Evolutionary conservation across 2,888 invertebrate genomes (phyloP), one percentile per base, ranked within the genome.

Genomic region (Nomada goodeniana): DNA sequence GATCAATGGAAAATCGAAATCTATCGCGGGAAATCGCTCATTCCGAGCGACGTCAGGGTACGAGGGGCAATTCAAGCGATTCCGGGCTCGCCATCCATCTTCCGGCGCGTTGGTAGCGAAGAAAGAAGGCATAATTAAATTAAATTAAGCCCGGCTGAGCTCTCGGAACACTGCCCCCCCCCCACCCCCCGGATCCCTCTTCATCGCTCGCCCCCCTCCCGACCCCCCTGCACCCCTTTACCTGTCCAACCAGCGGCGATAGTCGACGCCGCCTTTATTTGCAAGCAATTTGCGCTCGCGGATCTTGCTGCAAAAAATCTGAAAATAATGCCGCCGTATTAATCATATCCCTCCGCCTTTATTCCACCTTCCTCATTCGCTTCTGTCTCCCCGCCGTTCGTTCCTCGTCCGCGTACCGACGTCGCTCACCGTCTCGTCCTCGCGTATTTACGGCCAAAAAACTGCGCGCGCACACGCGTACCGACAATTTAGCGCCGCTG

Each of bases 281-380:
- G 90, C 91, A 90, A 92, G 92, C 90, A 92, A 92, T 92, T 92
- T 92, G 89, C 89, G 88, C 89, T 86, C 85, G 86, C 87, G 84
- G 88, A 86, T 85, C 90, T 84, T 81, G 86, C 71, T 80, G 88
- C 90, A 91, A 91, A 91, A 91, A 91, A 91, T 91, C 88, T 83
- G 87, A 91, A 92, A 92, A 92, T 92, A 91, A 92, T 91, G 92
- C 90, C 79, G 86, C 87, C 90, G 89, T 92, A 93, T 93, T 92
- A 93, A 93, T 93, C 93, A 93, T 91, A 88, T 86, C 87, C 88
- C 87, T 82, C 88, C 82, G 64, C 80, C 78, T 82, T 80, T 78
- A 60, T 74, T 67, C 79, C 59, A 42, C 36, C 71, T 59, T 52
- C 57, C 61, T 60, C 81, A 42, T 55, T 55, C 61, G 50, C 74